phyloP scores from a whole-genome alignment of 2,888 invertebrate genomes.

The Aphidius colemani region DNA sequence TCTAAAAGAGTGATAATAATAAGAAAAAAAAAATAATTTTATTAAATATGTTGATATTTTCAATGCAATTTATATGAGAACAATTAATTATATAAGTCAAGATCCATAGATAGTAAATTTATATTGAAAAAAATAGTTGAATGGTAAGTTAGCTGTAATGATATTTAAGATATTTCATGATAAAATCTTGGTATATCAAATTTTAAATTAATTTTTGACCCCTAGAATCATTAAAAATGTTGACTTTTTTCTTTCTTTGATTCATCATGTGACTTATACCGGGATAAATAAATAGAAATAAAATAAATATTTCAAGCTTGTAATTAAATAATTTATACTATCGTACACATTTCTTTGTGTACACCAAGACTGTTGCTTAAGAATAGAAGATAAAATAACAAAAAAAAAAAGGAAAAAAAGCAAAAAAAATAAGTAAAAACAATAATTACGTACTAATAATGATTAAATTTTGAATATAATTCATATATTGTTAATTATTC shows the following conservation, averaged over 20 bases:
- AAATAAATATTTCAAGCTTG: neutral
- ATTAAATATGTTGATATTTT: conserved; percentile 3
- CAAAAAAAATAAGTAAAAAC: conserved; percentile 17
- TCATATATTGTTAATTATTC: conserved; percentile 24
- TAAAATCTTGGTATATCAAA: no score
- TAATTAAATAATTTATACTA: neutral
- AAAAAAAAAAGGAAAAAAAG: conserved; percentile 24
- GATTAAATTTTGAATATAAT: conserved; percentile 18
- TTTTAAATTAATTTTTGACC: no score
- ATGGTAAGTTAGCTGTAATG: no score
- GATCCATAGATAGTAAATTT: no score
- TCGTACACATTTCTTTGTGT: conserved; percentile 22
- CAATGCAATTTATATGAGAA: conserved; percentile 16
- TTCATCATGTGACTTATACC: no score
- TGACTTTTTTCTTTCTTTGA: no score
- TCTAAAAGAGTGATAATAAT: neutral
- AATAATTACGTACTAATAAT: conserved; percentile 26
- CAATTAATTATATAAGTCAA: neutral
- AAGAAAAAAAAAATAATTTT: neutral
- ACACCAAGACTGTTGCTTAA: conserved; percentile 24
- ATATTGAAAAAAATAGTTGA: no score
- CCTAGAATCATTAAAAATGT: no score
- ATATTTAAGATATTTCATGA: no score
- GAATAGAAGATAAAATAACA: no score
- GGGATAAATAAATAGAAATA: neutral